Evolutionary conservation across 2,113 vertebrate species (phyloP).

Genomic region (Sarotherodon lohbergeri): DNA sequence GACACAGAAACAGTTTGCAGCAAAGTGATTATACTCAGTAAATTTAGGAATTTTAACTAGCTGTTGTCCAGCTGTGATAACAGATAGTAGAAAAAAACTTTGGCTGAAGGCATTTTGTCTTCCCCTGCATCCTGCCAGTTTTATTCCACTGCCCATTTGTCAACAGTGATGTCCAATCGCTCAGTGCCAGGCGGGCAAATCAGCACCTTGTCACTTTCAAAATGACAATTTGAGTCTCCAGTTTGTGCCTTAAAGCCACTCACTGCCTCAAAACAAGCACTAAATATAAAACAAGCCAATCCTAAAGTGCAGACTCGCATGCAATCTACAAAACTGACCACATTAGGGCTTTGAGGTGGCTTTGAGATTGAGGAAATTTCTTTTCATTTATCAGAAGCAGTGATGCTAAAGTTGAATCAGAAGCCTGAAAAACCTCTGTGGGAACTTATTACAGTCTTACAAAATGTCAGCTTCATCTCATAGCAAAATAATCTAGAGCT

Average conservation of each 20-base stretch:
- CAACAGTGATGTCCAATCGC: slow-evolving; percentile 82
- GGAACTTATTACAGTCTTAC: slow-evolving; percentile 14
- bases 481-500: slow-evolving; percentile 5
- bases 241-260: slow-evolving; percentile 57
- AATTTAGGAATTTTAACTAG: slow-evolving; percentile 58
- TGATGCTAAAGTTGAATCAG: slow-evolving; percentile 5
- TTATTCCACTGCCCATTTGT: slow-evolving; percentile 81
- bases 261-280: slow-evolving; percentile 44
- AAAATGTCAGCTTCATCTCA: slow-evolving; percentile 27
- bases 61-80: slow-evolving; percentile 68
- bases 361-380: slow-evolving; percentile 37
- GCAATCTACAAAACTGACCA: slow-evolving; percentile 42
- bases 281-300: slow-evolving; percentile 58
- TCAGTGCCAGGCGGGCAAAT: slow-evolving; percentile 78
- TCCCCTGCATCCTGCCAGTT: slow-evolving; percentile 76
- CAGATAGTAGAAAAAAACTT: slow-evolving; percentile 66
- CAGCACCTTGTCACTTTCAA: slow-evolving; percentile 76
- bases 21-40: slow-evolving; percentile 21
- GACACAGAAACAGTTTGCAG: not conserved
- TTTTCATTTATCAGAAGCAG: slow-evolving; percentile 26
- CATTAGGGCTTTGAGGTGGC: slow-evolving; percentile 29
- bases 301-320: slow-evolving; percentile 34
- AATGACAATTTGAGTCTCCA: slow-evolving; percentile 75
- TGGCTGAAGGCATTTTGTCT: slow-evolving; percentile 77
- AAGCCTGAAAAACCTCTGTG: slow-evolving; percentile 4